A percentile compares a stretch with the other conserved stretches of the same genome.
Evolutionary conservation across 1,140 invertebrate genomes (phyloP).

Genomic region (Tetragnatha versicolor): DNA sequence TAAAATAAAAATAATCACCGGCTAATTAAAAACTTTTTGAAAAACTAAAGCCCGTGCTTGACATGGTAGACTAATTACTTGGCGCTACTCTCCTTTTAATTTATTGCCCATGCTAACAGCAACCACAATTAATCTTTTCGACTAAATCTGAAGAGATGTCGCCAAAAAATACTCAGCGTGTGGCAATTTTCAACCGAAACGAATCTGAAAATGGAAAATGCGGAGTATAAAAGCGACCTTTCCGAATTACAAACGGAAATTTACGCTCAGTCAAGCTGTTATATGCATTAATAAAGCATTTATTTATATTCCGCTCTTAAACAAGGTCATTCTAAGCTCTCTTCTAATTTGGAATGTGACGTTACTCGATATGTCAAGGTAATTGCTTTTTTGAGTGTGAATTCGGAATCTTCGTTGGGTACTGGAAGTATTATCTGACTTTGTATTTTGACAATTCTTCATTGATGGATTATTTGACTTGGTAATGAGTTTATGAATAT

Average conservation of each 20-base stretch:
- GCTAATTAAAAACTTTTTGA: slow-evolving; percentile 16
- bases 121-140: slow-evolving; percentile 28
- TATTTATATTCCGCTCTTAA: background rate
- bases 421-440: too few species aligned
- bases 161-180: slow-evolving; percentile 3
- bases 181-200: background rate
- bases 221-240: background rate
- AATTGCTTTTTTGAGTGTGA: background rate
- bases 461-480: too few species aligned
- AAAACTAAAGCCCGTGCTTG: slow-evolving; percentile 11
- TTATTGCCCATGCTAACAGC: slow-evolving; percentile 24
- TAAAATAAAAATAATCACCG: slow-evolving; percentile 25
- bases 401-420: too few species aligned
- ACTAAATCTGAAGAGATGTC: slow-evolving; percentile 14
- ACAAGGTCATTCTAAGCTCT: background rate
- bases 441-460: too few species aligned
- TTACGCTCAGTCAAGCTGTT: slow-evolving; percentile 1
- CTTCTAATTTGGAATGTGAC: background rate
- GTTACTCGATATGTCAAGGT: background rate
- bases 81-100: background rate
- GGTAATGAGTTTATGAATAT: too few species aligned
- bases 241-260: background rate
- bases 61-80: slow-evolving; percentile 20
- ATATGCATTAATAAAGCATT: slow-evolving; percentile 6
- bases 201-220: background rate